Evolutionary conservation across 2,797 vertebrate species (phyloP).

Genomic region (Cirrhinus mrigala): DNA sequence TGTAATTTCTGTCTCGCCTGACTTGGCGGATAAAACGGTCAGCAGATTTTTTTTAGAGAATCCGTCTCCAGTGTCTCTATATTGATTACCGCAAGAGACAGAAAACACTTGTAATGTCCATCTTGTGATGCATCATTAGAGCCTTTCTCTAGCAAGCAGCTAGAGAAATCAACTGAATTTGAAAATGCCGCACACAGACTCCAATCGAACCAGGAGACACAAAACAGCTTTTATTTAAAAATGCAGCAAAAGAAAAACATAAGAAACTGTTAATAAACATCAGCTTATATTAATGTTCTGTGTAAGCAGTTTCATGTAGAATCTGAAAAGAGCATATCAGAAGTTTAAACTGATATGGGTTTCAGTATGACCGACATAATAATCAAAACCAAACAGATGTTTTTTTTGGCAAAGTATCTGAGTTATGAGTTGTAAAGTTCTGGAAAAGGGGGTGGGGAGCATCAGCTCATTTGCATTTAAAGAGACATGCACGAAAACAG

Average conservation of each 20-base stretch:
- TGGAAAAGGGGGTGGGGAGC: no score
- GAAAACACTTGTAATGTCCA: constrained; percentile 1
- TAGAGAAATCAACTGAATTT: background rate
- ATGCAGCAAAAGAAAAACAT: background rate
- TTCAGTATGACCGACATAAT: no score
- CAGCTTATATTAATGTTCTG: background rate
- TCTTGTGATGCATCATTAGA: constrained; percentile 16
- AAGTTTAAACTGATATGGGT: no score
- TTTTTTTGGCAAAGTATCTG: no score
- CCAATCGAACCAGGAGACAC: background rate
- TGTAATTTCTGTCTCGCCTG: background rate
- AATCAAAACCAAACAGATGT: no score
- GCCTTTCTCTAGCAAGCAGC: background rate
- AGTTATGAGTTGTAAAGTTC: no score
- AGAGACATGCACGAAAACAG: no score
- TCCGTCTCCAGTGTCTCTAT: constrained; percentile 21
- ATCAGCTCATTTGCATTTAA: no score
- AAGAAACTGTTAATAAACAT: background rate
- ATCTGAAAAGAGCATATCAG: no score
- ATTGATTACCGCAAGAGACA: constrained; percentile 20
- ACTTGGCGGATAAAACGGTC: constrained; percentile 1
- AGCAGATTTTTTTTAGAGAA: background rate
- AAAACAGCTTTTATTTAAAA: background rate
- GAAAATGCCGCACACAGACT: background rate
- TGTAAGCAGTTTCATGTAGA: no score